phyloP scores from a whole-genome alignment of 2,888 invertebrate genomes.

The Mantis religiosa region DNA sequence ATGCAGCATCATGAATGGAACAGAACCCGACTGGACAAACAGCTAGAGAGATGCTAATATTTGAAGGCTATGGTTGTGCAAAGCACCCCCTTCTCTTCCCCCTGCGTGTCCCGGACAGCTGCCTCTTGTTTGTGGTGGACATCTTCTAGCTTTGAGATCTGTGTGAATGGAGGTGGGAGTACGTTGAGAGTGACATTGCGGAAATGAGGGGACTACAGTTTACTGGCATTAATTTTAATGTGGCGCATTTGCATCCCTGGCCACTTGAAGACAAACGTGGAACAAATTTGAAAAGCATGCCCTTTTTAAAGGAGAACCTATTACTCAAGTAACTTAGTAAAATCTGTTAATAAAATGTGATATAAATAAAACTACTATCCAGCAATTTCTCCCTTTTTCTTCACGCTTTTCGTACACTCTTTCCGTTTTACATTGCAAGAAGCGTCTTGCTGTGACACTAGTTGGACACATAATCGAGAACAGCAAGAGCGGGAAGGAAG shows the following conservation, averaged over 20 bases:
- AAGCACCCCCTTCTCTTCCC: background rate
- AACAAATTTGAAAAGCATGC: background rate
- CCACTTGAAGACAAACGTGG: background rate
- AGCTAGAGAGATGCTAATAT: background rate
- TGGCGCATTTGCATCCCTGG: background rate
- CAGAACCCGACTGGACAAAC: background rate
- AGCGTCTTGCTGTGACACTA: no score
- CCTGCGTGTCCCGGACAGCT: background rate
- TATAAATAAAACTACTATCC: no score
- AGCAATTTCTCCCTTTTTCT: no score
- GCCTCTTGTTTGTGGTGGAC: background rate
- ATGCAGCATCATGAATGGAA: background rate
- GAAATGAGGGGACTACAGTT: background rate
- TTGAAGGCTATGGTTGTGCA: background rate
- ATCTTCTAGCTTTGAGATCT: background rate
- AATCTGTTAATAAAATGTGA: no score
- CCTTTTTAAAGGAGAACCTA: no score
- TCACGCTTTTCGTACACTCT: no score
- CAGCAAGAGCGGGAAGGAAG: no score
- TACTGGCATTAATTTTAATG: background rate
- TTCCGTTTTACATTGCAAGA: no score
- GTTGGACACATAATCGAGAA: no score
- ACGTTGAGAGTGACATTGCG: background rate
- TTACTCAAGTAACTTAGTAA: no score
- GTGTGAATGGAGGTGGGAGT: background rate